These are phyloP conservation scores for Brenthis ino DNA, from an alignment of 2,888 invertebrate species.

Conservation along the genomic window DNA sequence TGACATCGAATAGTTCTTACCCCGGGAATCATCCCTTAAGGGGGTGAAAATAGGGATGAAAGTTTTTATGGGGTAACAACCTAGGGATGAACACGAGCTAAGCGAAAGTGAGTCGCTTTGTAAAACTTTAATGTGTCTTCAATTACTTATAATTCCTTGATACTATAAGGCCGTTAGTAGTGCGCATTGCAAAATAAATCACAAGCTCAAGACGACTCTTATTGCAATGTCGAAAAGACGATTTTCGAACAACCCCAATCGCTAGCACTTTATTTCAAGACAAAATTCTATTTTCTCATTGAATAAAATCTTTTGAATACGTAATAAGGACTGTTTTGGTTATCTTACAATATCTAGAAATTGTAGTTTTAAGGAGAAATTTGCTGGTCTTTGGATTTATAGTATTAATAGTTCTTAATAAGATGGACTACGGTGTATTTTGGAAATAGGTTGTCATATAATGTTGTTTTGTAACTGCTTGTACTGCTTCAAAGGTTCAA, in stretches of 20 bases:
- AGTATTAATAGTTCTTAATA: slow-evolving; percentile 29
- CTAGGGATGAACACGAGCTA: too few species aligned
- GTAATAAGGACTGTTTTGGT: slow-evolving; percentile 35
- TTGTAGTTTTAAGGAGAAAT: slow-evolving; percentile 24
- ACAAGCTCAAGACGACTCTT: slow-evolving; percentile 38
- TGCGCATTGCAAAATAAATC: slow-evolving; percentile 44
- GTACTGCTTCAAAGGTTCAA: too few species aligned
- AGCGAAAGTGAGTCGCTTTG: too few species aligned
- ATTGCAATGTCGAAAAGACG: slow-evolving; percentile 37
- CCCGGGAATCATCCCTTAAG: too few species aligned
- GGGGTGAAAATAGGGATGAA: too few species aligned
- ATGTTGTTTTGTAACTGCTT: too few species aligned
- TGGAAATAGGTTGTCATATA: too few species aligned
- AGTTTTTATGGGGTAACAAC: too few species aligned
- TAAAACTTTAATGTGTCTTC: slow-evolving; percentile 14
- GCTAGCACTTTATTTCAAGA: slow-evolving; percentile 29
- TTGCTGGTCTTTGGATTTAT: slow-evolving; percentile 26
- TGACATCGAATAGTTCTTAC: too few species aligned
- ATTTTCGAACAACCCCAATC: slow-evolving; percentile 31
- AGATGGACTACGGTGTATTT: too few species aligned
- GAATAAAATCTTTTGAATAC: slow-evolving; percentile 25
- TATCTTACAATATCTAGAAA: slow-evolving; percentile 21
- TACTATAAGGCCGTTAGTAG: slow-evolving; percentile 31
- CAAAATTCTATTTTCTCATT: slow-evolving; percentile 31
- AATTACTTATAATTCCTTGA: slow-evolving; percentile 31